phyloP scores from a whole-genome alignment of 1,140 invertebrate species.

The Calliopsis andreniformis region DNA sequence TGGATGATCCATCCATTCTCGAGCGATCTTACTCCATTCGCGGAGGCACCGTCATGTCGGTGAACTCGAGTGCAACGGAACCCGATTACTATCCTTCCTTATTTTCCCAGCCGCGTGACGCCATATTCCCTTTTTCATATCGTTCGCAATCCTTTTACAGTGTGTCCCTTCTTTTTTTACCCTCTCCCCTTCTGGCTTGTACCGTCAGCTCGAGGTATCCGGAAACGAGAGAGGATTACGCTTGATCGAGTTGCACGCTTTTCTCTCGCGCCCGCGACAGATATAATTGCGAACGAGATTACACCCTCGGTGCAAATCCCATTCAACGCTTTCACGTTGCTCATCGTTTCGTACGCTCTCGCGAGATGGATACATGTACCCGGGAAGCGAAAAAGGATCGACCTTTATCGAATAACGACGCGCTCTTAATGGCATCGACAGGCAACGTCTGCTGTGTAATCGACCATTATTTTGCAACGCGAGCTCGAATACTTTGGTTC shows the following conservation, averaged over 20 bases:
- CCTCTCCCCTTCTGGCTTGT: not conserved
- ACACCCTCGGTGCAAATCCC: constrained; percentile 31
- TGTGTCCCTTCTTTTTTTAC: not conserved
- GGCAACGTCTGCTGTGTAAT: not conserved
- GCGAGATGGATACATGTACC: constrained; percentile 15
- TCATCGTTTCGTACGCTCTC: constrained; percentile 17
- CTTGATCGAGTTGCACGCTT: constrained; percentile 35
- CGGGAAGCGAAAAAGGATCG: not conserved
- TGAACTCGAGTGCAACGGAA: constrained; percentile 34
- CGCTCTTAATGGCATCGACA: not conserved
- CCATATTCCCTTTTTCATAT: constrained; percentile 8
- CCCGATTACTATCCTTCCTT: constrained; percentile 33
- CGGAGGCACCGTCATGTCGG: not conserved
- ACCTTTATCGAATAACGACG: constrained; percentile 34
- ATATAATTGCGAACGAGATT: constrained; percentile 51
- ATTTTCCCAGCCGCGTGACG: constrained; percentile 11
- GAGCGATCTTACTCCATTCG: constrained; percentile 19
- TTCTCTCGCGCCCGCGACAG: constrained; percentile 21
- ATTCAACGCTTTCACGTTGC: constrained; percentile 41
- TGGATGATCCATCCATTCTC: constrained; percentile 18
- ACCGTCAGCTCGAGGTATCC: constrained; percentile 1
- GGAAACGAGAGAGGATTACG: constrained; percentile 41
- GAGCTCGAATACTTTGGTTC: not conserved
- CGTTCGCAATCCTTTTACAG: constrained; percentile 6
- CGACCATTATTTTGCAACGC: not conserved